A percentile compares a stretch with the other conserved stretches of the same genome.
Evolutionary conservation across 1,140 invertebrate species (phyloP).

Genomic region (Heliothis virescens): DNA sequence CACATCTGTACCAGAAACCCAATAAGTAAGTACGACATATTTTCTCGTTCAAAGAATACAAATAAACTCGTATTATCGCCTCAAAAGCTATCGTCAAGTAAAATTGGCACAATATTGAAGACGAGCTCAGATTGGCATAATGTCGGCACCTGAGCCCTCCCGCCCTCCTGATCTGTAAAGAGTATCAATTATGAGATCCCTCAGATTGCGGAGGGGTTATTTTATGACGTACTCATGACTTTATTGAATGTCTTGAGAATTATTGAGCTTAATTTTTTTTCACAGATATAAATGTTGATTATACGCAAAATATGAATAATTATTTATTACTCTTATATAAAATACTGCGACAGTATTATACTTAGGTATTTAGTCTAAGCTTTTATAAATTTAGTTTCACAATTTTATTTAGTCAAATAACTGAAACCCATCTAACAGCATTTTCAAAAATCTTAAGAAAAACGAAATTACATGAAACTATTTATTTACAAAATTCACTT

Average conservation of each 20-base stretch:
- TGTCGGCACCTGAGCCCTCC: slow-evolving; percentile 9
- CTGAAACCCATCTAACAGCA: no score
- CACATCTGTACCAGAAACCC: not conserved
- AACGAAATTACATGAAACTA: no score
- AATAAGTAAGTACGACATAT: not conserved
- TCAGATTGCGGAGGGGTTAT: slow-evolving; percentile 2
- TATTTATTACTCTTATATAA: no score
- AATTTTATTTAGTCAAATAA: no score
- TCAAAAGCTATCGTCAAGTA: not conserved
- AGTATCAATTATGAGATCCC: slow-evolving; percentile 31
- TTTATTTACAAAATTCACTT: not conserved
- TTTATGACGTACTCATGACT: not conserved
- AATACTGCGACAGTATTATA: no score
- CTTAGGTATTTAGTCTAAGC: no score
- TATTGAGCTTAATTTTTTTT: not conserved
- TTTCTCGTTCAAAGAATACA: not conserved
- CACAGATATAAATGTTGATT: not conserved
- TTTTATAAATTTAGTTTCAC: no score
- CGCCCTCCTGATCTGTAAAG: not conserved
- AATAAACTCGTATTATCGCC: slow-evolving; percentile 10
- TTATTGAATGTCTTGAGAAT: slow-evolving; percentile 29
- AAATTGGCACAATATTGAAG: slow-evolving; percentile 36
- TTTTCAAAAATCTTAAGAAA: no score
- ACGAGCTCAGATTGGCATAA: slow-evolving; percentile 20
- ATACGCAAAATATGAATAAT: not conserved